Base-by-base conservation (phyloP, 2,888 invertebrate species). In the Encarsia formosa region DNA sequence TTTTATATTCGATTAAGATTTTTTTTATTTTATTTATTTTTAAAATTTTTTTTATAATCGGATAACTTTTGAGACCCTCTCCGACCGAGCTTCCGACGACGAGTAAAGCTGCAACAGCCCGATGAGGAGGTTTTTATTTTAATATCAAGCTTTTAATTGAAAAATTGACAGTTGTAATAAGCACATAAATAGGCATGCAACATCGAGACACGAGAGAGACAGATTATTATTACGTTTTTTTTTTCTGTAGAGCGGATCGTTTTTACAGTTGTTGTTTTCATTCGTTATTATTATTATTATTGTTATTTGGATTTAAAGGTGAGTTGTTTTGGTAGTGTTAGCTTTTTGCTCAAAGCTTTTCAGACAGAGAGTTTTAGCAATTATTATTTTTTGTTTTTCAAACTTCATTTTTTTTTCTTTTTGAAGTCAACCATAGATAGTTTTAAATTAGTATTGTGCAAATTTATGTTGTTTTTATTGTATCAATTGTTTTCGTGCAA, bases 51-150 rank as follows among this genome's bases (percentile, higher is more conserved):
- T 26, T 40, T 40, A 13, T 59, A 55, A 59, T 61, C 64, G 63
- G 63, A 59, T 63, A 65, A 68, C 65, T 63, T 61, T 64, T 66
- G 66, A 67, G 61, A 63, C 64, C 63, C 60, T 62, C 61, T 60
- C 51, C 51, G 50, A 57, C 54, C 57, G 58, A 56, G 56, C 47
- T 59, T 54, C 49, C 53, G 53, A 55, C 54, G 58, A 51, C 49
- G 42, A 52, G 52, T 45, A 52, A 59, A 55, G 50, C 59, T 52
- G 54, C 34, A 57, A 40, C 45, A 35, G 46, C 49, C 38, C 43
- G 42, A 49, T 39, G 35, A 34, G 44, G 46, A 49, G 34, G 20
- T 40, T 20, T 5, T 26, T 38, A 11, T 26, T 34, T 45, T 23
- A 15, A 20, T 24, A 54, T 57, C 59, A 58, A 60, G 61, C 59